phyloP scores from a whole-genome alignment of 2,113 vertebrate genomes.

The Miniopterus natalensis region DNA sequence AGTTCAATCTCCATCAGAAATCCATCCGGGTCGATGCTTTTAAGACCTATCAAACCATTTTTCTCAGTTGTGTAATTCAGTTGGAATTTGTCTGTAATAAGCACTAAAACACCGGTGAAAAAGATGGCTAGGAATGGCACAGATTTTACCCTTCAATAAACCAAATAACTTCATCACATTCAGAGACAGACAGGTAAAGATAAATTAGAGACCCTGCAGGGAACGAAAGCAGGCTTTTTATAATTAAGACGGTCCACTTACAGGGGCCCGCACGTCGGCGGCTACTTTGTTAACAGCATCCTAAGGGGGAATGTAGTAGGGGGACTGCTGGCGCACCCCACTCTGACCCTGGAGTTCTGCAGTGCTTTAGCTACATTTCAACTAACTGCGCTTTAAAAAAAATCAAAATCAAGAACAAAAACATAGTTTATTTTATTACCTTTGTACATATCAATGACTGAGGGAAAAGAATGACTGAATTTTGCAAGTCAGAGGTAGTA shows the following conservation, averaged over 20 bases:
- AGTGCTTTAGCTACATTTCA: slow-evolving; percentile 10
- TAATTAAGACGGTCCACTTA: slow-evolving; percentile 23
- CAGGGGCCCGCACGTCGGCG: neutral
- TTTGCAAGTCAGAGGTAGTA: slow-evolving; percentile 67
- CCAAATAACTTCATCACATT: slow-evolving; percentile 64
- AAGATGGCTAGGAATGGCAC: slow-evolving; percentile 74
- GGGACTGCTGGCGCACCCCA: neutral
- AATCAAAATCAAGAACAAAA: slow-evolving; percentile 24
- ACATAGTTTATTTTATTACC: slow-evolving; percentile 58
- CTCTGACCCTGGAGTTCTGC: neutral
- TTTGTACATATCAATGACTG: slow-evolving; percentile 51
- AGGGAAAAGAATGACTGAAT: slow-evolving; percentile 40
- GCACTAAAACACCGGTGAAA: slow-evolving; percentile 76
- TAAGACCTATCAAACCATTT: slow-evolving; percentile 71
- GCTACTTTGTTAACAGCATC: neutral
- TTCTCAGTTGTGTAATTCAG: slow-evolving; percentile 71
- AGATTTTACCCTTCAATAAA: slow-evolving; percentile 67
- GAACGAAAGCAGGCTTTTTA: neutral
- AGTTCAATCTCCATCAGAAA: slow-evolving; percentile 74
- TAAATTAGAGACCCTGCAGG: neutral
- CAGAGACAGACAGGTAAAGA: slow-evolving; percentile 64
- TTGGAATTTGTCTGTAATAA: slow-evolving; percentile 72
- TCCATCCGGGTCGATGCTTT: slow-evolving; percentile 66
- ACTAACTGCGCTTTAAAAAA: slow-evolving; percentile 52
- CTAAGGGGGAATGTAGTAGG: slow-evolving; percentile 15